phyloP scores from a whole-genome alignment of 2,888 invertebrate genomes.

The Mesodorylaimus sp. region DNA sequence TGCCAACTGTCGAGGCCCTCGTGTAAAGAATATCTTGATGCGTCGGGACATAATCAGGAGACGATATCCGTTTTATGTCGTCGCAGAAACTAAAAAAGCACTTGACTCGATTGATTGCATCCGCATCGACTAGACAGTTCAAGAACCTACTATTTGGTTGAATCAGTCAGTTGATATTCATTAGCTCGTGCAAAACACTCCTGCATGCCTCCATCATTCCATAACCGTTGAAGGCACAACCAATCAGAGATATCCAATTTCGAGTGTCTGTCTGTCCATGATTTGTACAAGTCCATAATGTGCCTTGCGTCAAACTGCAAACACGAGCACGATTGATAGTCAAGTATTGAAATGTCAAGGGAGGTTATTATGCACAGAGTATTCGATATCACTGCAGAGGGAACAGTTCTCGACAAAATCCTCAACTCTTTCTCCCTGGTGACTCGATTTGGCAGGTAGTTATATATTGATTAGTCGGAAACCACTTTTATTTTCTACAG shows the following conservation, averaged over 20 bases:
- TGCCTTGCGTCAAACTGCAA: neutral
- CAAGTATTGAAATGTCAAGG: too few species aligned
- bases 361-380: too few species aligned
- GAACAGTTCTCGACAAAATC: too few species aligned
- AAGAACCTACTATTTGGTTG: constrained; percentile 98
- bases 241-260: constrained; percentile 12
- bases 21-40: constrained; percentile 97
- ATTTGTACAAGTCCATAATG: neutral
- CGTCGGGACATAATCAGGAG: constrained; percentile 83
- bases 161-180: constrained; percentile 97
- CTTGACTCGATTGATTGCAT: neutral
- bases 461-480: too few species aligned
- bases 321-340: too few species aligned
- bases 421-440: too few species aligned
- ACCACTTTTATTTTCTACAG: too few species aligned
- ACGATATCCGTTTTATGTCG: constrained; percentile 91
- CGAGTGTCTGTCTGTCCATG: neutral
- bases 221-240: constrained; percentile 4
- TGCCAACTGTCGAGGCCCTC: constrained; percentile 96
- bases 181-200: constrained; percentile 93
- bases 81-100: constrained; percentile 72
- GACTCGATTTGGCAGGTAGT: too few species aligned
- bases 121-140: neutral
- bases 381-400: too few species aligned
- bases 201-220: constrained; percentile 56